Conservation (phyloP, 2,113 vertebrate genomes). For the Bos javanicus region DNA sequence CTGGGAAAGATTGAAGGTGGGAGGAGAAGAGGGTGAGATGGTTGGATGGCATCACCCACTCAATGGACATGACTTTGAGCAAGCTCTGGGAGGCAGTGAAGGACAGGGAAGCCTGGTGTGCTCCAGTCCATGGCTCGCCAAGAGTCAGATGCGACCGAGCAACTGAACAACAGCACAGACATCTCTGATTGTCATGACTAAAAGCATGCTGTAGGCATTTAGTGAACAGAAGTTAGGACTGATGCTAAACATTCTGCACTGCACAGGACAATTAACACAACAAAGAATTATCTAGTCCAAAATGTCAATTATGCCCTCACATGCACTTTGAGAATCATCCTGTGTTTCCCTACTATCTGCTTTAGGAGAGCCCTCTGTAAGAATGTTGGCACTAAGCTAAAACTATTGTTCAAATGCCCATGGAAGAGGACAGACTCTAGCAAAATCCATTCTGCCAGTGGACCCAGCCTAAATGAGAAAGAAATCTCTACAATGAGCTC, state of each 20-base stretch:
- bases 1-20: not conserved
- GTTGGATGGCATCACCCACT: not conserved
- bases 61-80: not conserved
- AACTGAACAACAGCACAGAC: not conserved
- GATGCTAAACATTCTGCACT: not conserved
- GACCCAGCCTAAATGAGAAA: not conserved
- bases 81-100: accelerated
- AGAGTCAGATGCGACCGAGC: not conserved
- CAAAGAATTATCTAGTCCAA: not conserved
- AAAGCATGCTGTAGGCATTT: not conserved
- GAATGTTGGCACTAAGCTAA: not conserved
- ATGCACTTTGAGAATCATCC: not conserved
- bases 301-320: not conserved
- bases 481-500: not conserved
- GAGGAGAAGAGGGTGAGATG: not conserved
- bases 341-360: not conserved
- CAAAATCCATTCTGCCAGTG: not conserved
- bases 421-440: not conserved
- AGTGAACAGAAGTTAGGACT: not conserved
- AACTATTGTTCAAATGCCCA: not conserved
- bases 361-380: not conserved
- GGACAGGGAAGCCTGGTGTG: not conserved
- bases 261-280: not conserved
- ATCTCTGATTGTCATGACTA: not conserved
- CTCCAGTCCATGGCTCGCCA: not conserved